A percentile compares a stretch with the other conserved stretches of the same genome.
phyloP scores from a whole-genome alignment of 2,113 vertebrate species.

The Chaenogobius annularis region DNA sequence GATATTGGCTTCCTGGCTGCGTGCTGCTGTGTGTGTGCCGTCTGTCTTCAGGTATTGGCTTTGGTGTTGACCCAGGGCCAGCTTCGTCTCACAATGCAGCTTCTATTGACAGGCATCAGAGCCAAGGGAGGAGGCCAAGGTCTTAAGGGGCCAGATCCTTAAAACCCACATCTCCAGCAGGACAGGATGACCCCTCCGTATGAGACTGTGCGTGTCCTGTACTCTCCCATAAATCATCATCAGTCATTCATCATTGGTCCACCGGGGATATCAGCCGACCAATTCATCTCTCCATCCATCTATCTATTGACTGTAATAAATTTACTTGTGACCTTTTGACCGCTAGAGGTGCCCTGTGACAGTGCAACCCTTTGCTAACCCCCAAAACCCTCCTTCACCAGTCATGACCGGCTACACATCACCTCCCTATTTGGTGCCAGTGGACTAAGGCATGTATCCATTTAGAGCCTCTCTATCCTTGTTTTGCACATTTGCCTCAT shows the following conservation, averaged over 20 bases:
- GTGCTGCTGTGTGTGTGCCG: slow-evolving; percentile 39
- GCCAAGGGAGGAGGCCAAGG: slow-evolving; percentile 54
- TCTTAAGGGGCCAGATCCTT: slow-evolving; percentile 27
- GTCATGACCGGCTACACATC: slow-evolving; percentile 32
- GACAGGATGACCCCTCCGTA: slow-evolving; percentile 11
- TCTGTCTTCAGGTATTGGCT: slow-evolving; percentile 70
- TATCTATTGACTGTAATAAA: slow-evolving; percentile 51
- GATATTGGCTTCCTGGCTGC: slow-evolving; percentile 68
- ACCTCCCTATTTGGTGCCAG: slow-evolving; percentile 19
- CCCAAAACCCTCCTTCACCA: not conserved
- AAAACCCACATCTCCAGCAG: slow-evolving; percentile 5
- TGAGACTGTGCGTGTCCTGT: slow-evolving; percentile 2
- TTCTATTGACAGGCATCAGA: slow-evolving; percentile 63
- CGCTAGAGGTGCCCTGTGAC: slow-evolving; percentile 32
- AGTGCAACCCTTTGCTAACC: slow-evolving; percentile 9
- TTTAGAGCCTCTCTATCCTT: not conserved
- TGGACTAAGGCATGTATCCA: slow-evolving; percentile 7
- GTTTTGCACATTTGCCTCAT: not conserved
- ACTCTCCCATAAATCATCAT: slow-evolving; percentile 25
- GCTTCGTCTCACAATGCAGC: slow-evolving; percentile 53
- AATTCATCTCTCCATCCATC: slow-evolving; percentile 41
- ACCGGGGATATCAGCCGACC: slow-evolving; percentile 34
- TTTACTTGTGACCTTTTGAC: slow-evolving; percentile 43
- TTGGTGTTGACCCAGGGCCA: slow-evolving; percentile 75
- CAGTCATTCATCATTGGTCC: slow-evolving; percentile 30